These are phyloP conservation scores for Lapara coniferarum DNA, from an alignment of 2,888 invertebrate species.

Conservation along the genomic window DNA sequence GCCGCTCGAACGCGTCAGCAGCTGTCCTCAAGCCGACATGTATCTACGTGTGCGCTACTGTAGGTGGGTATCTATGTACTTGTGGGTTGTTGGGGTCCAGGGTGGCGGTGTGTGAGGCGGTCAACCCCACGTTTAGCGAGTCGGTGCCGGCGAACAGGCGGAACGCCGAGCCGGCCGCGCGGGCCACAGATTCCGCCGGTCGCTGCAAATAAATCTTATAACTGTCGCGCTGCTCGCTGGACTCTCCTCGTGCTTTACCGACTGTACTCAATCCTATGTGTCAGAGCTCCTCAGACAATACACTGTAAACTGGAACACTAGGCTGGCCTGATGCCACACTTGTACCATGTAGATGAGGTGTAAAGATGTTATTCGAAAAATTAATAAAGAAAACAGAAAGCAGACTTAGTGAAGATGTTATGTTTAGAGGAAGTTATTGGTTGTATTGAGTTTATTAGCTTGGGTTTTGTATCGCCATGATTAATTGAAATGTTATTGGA, in stretches of 20 bases:
- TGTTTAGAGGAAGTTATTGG: neutral
- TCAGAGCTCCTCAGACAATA: neutral
- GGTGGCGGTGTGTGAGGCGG: conserved; percentile 84
- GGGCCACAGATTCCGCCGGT: conserved; percentile 91
- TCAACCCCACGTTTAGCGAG: conserved; percentile 88
- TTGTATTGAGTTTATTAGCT: neutral
- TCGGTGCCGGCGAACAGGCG: conserved; percentile 90
- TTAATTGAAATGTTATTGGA: neutral
- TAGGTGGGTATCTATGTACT: conserved; percentile 64
- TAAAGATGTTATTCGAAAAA: neutral
- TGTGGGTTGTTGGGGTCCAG: conserved; percentile 80
- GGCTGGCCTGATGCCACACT: neutral
- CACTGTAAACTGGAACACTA: conserved; percentile 1
- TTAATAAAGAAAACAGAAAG: neutral
- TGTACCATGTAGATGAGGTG: neutral
- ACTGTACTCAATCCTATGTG: conserved; percentile 5
- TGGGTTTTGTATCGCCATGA: neutral
- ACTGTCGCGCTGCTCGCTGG: conserved; percentile 36
- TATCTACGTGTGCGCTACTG: conserved; percentile 28
- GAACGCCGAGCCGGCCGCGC: conserved; percentile 91
- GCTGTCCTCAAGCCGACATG: neutral
- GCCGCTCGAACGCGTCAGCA: too few species aligned
- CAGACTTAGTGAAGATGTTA: neutral
- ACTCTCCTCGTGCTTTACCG: neutral
- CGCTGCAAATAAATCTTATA: conserved; percentile 80